Percentiles rank a stretch among this genome's conserved stretches.
These are phyloP conservation scores for Yponomeuta malinellus DNA, from an alignment of 2,888 invertebrate species.

Conservation along the genomic window DNA sequence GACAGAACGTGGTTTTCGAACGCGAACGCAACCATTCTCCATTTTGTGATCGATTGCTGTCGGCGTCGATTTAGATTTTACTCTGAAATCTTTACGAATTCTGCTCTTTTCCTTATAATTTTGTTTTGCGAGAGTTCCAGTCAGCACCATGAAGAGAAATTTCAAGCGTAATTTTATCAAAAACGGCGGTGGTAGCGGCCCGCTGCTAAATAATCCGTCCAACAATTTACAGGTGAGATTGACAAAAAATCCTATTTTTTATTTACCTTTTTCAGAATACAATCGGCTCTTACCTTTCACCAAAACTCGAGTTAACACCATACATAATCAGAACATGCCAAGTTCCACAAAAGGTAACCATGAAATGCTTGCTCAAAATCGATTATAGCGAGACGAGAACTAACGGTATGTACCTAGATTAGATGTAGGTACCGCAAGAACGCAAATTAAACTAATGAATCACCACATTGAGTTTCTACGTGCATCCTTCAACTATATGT, in stretches of 20 bases:
- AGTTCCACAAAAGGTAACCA: neutral
- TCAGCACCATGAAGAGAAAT: neutral
- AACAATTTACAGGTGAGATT: neutral
- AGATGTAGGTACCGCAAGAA: neutral
- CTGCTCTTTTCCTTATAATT: neutral
- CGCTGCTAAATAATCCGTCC: neutral
- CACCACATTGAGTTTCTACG: neutral
- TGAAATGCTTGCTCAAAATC: neutral
- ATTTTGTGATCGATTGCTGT: neutral
- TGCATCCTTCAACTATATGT: neutral
- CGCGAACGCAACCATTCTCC: no score
- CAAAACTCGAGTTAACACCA: no score
- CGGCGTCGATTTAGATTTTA: neutral
- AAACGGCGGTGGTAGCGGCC: neutral
- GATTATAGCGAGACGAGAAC: neutral
- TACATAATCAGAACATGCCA: no score
- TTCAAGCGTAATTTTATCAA: neutral
- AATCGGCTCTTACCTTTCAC: no score
- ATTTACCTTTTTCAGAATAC: neutral
- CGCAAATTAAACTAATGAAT: neutral
- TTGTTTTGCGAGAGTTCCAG: neutral
- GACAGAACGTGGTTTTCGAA: no score
- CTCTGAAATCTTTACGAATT: neutral
- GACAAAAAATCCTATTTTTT: neutral
- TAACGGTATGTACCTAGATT: neutral